These are phyloP conservation scores for Scaptomyza reducta DNA, from an alignment of 2,888 invertebrate genomes.

Conservation along the genomic window DNA sequence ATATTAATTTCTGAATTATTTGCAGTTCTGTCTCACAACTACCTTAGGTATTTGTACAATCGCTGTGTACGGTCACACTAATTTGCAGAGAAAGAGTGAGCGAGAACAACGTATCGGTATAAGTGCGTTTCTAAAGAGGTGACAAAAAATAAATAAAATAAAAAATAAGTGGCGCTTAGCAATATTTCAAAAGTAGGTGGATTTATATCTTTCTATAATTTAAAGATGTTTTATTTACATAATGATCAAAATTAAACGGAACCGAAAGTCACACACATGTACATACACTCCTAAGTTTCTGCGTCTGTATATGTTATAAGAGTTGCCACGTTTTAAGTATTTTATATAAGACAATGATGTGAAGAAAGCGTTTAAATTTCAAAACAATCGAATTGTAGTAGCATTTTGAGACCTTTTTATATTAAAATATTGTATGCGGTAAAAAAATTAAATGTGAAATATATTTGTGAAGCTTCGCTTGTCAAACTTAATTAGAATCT, in stretches of 20 bases:
- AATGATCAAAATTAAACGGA: not conserved
- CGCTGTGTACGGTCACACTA: constrained; percentile 19
- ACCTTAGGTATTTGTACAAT: constrained; percentile 12
- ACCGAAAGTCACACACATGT: constrained; percentile 29
- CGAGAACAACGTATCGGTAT: constrained; percentile 32
- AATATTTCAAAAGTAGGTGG: not conserved
- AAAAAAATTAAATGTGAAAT: no score
- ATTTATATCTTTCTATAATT: not conserved
- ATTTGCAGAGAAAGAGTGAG: constrained; percentile 33
- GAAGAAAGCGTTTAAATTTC: not conserved
- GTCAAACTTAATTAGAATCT: not conserved
- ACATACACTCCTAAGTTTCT: constrained; percentile 29
- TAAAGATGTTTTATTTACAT: not conserved
- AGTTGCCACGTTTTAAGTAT: constrained; percentile 57
- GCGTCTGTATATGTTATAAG: constrained; percentile 33
- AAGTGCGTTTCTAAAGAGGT: constrained; percentile 33
- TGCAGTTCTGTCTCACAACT: not conserved
- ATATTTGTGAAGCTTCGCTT: not conserved
- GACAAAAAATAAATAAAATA: constrained; percentile 5
- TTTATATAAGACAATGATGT: constrained; percentile 51
- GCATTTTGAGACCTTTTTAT: not conserved
- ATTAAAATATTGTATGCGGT: not conserved
- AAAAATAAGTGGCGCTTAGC: not conserved
- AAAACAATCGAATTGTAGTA: not conserved
- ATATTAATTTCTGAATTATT: not conserved